These are phyloP conservation scores for Apamea anceps DNA, from an alignment of 2,888 invertebrate genomes.

Conservation along the genomic window DNA sequence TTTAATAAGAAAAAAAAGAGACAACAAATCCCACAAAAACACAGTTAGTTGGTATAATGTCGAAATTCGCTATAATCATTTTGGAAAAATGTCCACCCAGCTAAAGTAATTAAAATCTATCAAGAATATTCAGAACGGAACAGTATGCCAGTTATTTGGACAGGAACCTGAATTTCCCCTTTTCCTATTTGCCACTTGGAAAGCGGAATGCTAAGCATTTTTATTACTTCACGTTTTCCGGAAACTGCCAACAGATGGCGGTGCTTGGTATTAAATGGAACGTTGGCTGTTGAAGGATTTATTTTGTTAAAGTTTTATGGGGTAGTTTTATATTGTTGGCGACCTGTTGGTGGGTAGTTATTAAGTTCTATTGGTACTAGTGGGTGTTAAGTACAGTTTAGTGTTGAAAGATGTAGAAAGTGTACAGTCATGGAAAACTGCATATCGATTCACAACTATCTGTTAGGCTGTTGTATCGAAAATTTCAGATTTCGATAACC, in stretches of 20 bases:
- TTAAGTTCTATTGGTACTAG: background rate
- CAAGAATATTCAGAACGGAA: slow-evolving; percentile 6
- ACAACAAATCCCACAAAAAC: too few species aligned
- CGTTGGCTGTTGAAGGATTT: slow-evolving; percentile 46
- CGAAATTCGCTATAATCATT: background rate
- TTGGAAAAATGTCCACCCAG: background rate
- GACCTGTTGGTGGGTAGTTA: slow-evolving; percentile 10
- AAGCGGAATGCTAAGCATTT: slow-evolving; percentile 38
- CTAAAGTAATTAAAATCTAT: slow-evolving; percentile 32
- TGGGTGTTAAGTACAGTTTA: background rate
- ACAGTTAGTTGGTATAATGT: too few species aligned
- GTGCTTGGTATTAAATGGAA: slow-evolving; percentile 33
- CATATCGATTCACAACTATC: too few species aligned
- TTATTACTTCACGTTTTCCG: slow-evolving; percentile 41
- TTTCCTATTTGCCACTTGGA: slow-evolving; percentile 15
- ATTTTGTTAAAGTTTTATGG: slow-evolving; percentile 35
- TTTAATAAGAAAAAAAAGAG: too few species aligned
- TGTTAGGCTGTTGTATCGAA: too few species aligned
- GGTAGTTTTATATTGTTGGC: slow-evolving; percentile 19
- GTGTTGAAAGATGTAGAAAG: background rate
- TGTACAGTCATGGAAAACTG: background rate
- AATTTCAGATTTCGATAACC: too few species aligned
- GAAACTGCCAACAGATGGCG: slow-evolving; percentile 38
- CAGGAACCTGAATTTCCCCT: background rate
- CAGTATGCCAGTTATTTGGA: slow-evolving; percentile 13